Evolutionary conservation across 2,888 invertebrate genomes (phyloP), one percentile per base, ranked within the genome.

Genomic region (Acleris emargana): DNA sequence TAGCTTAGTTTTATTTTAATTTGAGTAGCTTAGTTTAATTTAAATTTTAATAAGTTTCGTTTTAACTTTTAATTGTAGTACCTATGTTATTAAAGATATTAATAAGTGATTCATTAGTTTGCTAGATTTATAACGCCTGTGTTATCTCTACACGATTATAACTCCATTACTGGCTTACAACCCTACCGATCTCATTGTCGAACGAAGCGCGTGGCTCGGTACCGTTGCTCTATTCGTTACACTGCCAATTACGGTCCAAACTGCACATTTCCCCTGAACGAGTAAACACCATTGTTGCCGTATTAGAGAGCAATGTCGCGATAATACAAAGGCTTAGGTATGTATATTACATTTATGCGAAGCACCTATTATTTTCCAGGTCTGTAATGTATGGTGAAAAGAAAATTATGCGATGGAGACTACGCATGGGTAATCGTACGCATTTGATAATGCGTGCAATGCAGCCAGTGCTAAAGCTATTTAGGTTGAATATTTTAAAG

Each of bases 231-330:
- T 58, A 43, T 22, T 57, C 20, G 50, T 57, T 63, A 45, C 42
- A 54, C 49, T 54, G 59, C 59, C 50, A 60, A 59, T 60, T 42
- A 64, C 50, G 54, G 43, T 28, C 54, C 32, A 54, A 62, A 61
- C 54, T 49, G 54, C 49, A 64, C 49, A 58, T 20, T 59, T 42
- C 51, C 55, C 53, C 51, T 53, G 25, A 17, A 38, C 47, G 17
- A 17, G 47, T 58, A 58, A 57, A 53, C 22, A 61, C 53, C 47
- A 61, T 83, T 82, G 79, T 81, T 72, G 67, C 66, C 66, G 67
- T 72, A 80, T 81, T 79, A 77, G 75, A 73, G 78, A 76, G 74
- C 77, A 80, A 81, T 80, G 77, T 79, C 72, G 80, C 73, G 72
- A 72, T 77, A 76, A 78, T 74, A 38, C 55, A n/a, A 51, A 17